Base-by-base conservation (phyloP, 1,140 invertebrate genomes). In the Atta texana region DNA sequence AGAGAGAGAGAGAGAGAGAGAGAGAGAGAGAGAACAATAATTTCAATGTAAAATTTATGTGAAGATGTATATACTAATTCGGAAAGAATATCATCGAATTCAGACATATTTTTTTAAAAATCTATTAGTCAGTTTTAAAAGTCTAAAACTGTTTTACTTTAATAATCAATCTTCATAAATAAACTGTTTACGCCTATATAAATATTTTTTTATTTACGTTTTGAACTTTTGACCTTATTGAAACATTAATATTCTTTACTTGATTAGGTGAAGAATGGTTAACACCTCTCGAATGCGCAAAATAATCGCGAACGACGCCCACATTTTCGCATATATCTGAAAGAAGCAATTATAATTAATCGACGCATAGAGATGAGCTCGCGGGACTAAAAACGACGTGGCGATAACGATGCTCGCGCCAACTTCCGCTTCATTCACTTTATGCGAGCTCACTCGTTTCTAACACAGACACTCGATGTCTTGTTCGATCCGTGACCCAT, bases 401-500 rank as follows among this genome's bases (percentile, higher is more conserved):
- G 39, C 69, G 80, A 84, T 75, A 61, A 61, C 55, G 69, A 84
- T 21, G 68, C 80, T n/a, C 77, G 21, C 44, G 34, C 64, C 31
- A n/a, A 75, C 80, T 84, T 84, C 80, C 80, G 80, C 69, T 75
- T 75, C 69, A 34, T 61, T 75, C 69, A 24, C 14, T 61, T 61
- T 74, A 49, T 51, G 55, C 18, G 64, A 84, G 69, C 55, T 75
- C 14, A 18, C 57, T 49, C 68, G 80, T 31, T 72, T 16, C 53
- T 4, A 84, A 31, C 55, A n/a, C 49, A 74, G 80, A 84, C 80
- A 84, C 80, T 84, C 69, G 80, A 57, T 39, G 80, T 84, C 80
- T 84, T 84, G 80, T 84, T 84, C 80, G 80, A 75, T 61, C 80
- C 80, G 39, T 75, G 80, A 75, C 80, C 69, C 44, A 75, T 84